These are phyloP conservation scores for Sciaenops ocellatus DNA, from an alignment of 2,797 vertebrate genomes.

Conservation along the genomic window DNA sequence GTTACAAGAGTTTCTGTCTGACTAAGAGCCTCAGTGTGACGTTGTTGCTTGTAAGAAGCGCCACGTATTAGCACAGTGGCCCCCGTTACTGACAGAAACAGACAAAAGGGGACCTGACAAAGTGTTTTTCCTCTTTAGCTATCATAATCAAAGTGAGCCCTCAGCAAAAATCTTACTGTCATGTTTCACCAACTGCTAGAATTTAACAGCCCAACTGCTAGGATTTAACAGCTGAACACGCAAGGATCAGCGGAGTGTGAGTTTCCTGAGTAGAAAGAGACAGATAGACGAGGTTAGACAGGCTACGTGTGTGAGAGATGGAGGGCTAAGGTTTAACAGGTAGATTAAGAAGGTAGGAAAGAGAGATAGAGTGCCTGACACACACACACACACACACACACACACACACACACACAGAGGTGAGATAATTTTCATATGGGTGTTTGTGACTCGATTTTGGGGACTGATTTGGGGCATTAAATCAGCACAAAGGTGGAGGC, in stretches of 20 bases:
- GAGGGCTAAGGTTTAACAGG: slow-evolving; percentile 45
- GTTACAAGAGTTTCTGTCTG: slow-evolving; percentile 26
- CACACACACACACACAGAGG: slow-evolving; percentile 27
- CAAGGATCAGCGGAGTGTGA: slow-evolving; percentile 55
- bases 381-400: slow-evolving; percentile 17
- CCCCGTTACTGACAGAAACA: slow-evolving; percentile 49
- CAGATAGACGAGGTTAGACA: slow-evolving; percentile 46
- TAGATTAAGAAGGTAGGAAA: slow-evolving; percentile 58
- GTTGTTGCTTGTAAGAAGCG: slow-evolving; percentile 18
- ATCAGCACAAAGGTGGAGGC: slow-evolving; percentile 36
- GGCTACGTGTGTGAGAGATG: background rate
- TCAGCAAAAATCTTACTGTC: slow-evolving; percentile 52
- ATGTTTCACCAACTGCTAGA: slow-evolving; percentile 58
- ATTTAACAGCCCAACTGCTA: slow-evolving; percentile 54
- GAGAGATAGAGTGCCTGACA: slow-evolving; percentile 36
- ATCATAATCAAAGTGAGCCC: slow-evolving; percentile 63
- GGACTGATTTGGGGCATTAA: slow-evolving; percentile 67
- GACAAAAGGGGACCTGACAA: slow-evolving; percentile 39
- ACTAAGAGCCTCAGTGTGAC: slow-evolving; percentile 33
- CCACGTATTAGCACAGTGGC: slow-evolving; percentile 46
- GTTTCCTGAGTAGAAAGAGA: slow-evolving; percentile 45
- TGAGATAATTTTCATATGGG: slow-evolving; percentile 46
- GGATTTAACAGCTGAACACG: slow-evolving; percentile 58
- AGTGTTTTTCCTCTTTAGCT: slow-evolving; percentile 52
- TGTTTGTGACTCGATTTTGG: slow-evolving; percentile 61